Evolutionary conservation across 2,888 invertebrate genomes (phyloP).

Genomic region (Dolichopus griseipennis): DNA sequence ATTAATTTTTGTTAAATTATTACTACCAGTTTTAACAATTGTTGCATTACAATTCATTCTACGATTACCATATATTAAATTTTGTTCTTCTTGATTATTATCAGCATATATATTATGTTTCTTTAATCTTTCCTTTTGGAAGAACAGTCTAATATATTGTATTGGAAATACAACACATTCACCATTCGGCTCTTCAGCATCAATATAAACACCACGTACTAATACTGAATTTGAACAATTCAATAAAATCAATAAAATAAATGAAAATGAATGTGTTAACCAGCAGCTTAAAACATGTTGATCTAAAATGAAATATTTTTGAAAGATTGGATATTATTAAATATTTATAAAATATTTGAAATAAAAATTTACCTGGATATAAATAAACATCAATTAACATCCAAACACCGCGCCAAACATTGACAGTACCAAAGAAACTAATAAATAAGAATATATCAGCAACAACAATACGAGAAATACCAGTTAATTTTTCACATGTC

Average conservation of each 20-base stretch:
- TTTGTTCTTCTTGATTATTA: not conserved
- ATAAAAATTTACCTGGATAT: slow-evolving; percentile 53
- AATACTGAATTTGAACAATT: slow-evolving; percentile 81
- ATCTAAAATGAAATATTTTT: slow-evolving; percentile 47
- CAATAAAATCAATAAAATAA: slow-evolving; percentile 63
- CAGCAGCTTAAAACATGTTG: slow-evolving; percentile 66
- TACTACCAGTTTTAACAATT: not conserved
- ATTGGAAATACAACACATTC: slow-evolving; percentile 78
- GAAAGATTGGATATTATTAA: not conserved
- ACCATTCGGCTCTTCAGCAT: slow-evolving; percentile 74
- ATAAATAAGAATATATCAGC: slow-evolving; percentile 70
- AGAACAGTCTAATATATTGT: slow-evolving; percentile 70
- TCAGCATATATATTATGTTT: slow-evolving; percentile 33
- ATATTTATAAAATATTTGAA: not conserved
- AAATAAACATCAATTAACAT: slow-evolving; percentile 68
- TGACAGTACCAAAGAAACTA: slow-evolving; percentile 71
- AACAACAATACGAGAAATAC: slow-evolving; percentile 56
- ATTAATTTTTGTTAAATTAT: not conserved
- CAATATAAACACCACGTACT: slow-evolving; percentile 79
- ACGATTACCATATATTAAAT: slow-evolving; percentile 1
- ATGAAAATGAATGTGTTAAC: slow-evolving; percentile 67
- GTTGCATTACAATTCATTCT: not conserved
- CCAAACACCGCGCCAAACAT: slow-evolving; percentile 86
- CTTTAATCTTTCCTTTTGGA: slow-evolving; percentile 58
- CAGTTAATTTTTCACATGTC: slow-evolving; percentile 58